phyloP scores from a whole-genome alignment of 2,888 invertebrate genomes.

The Mythimna impura region DNA sequence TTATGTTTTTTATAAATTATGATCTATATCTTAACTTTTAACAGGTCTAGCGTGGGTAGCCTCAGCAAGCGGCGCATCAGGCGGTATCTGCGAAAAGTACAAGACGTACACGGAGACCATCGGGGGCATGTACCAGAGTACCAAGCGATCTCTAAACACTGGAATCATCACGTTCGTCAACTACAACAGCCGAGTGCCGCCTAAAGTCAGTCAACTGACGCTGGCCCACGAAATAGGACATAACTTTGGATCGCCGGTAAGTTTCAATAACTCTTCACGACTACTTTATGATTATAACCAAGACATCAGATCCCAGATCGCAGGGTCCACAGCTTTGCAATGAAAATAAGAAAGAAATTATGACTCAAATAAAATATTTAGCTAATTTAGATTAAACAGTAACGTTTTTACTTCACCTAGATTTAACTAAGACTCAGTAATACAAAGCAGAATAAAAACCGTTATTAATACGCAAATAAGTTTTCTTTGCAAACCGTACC shows the following conservation, averaged over 20 bases:
- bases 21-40: neutral
- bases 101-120: slow-evolving; percentile 99
- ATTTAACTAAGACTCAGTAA: too few relatives aligned
- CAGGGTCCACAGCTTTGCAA: too few relatives aligned
- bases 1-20: too few relatives aligned
- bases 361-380: neutral
- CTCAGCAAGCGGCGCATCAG: slow-evolving; percentile 98
- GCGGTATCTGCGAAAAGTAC: slow-evolving; percentile 99
- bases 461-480: too few relatives aligned
- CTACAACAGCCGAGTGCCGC: slow-evolving; percentile 99
- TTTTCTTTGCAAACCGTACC: too few relatives aligned
- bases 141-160: slow-evolving; percentile 98
- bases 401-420: too few relatives aligned
- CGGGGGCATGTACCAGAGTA: slow-evolving; percentile 98
- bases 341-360: too few relatives aligned
- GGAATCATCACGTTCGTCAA: slow-evolving; percentile 99
- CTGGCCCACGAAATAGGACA: slow-evolving; percentile 99
- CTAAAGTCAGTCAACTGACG: slow-evolving; percentile 99
- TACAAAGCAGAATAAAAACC: too few relatives aligned
- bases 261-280: neutral
- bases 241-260: slow-evolving; percentile 99
- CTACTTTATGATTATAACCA: too few relatives aligned
- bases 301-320: too few relatives aligned
- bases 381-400: too few relatives aligned
- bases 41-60: slow-evolving; percentile 99